A percentile compares a stretch with the other conserved stretches of the same genome.
These are phyloP conservation scores for Plusia festucae DNA, from an alignment of 2,888 invertebrate genomes.

Conservation along the genomic window DNA sequence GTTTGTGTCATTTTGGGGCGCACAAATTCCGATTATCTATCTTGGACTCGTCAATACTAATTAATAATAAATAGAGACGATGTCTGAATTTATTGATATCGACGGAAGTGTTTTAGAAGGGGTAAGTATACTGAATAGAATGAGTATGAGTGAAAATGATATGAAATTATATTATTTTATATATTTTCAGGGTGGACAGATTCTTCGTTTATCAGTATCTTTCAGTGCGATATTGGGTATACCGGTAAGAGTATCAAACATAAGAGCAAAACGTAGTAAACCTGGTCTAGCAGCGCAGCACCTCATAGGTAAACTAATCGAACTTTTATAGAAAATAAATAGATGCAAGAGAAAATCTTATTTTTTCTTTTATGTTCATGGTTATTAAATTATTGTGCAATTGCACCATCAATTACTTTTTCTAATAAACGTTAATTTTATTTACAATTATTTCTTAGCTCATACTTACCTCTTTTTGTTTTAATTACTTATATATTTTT, in stretches of 20 bases:
- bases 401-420: no score
- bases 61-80: constrained; percentile 35
- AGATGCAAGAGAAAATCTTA: no score
- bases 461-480: no score
- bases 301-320: constrained; percentile 90
- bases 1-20: not conserved
- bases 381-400: no score
- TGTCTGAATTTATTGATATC: constrained; percentile 88
- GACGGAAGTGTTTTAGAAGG: constrained; percentile 95
- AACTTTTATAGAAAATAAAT: not conserved
- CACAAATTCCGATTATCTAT: not conserved
- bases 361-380: no score
- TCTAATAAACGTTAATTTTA: not conserved
- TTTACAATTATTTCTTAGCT: no score
- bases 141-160: not conserved
- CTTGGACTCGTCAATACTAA: not conserved
- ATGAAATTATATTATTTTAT: constrained; percentile 11
- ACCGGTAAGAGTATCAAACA: constrained; percentile 93
- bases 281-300: constrained; percentile 96
- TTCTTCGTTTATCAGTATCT: constrained; percentile 94
- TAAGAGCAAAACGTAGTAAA: constrained; percentile 94
- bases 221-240: constrained; percentile 93
- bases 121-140: constrained; percentile 82
- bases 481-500: not conserved
- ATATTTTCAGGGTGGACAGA: constrained; percentile 95